A percentile compares a stretch with the other conserved stretches of the same genome.
These are phyloP conservation scores for Columba guinea DNA, from an alignment of 2,797 vertebrate species.

Conservation along the genomic window DNA sequence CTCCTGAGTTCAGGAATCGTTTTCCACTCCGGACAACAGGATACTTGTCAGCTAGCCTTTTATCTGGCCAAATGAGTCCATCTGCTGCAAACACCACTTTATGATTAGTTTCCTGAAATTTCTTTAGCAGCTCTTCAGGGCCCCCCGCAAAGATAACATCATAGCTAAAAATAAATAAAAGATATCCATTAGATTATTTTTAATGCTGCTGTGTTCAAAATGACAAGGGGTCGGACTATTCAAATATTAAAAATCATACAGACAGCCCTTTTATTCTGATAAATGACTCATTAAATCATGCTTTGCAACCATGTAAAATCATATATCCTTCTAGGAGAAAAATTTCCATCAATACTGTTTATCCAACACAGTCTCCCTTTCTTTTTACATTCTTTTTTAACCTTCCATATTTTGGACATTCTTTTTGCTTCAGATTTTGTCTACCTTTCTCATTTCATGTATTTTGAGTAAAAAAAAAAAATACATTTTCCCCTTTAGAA, in stretches of 20 bases:
- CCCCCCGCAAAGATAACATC: constrained; percentile 93
- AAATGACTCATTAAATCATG: not conserved
- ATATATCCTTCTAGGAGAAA: not conserved
- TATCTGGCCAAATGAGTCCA: constrained; percentile 93
- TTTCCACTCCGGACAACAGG: constrained; percentile 91
- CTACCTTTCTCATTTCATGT: not conserved
- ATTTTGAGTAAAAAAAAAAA: not conserved
- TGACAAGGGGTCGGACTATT: not conserved
- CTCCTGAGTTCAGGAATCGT: constrained; percentile 96
- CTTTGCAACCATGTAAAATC: not conserved
- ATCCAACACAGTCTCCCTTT: not conserved
- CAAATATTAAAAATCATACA: not conserved
- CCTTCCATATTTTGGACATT: not conserved
- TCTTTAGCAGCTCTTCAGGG: constrained; percentile 91
- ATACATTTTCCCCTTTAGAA: not conserved
- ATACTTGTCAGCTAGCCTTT: constrained; percentile 89
- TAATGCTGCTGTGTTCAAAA: not conserved
- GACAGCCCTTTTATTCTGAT: not conserved
- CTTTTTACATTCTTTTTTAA: not conserved
- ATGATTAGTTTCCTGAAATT: constrained; percentile 91
- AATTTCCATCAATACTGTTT: not conserved
- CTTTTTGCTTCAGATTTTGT: not conserved
- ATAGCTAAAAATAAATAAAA: constrained; percentile 81
- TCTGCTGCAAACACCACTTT: constrained; percentile 94
- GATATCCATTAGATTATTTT: not conserved